phyloP scores from a whole-genome alignment of 2,888 invertebrate species.

The Nebria brevicollis region DNA sequence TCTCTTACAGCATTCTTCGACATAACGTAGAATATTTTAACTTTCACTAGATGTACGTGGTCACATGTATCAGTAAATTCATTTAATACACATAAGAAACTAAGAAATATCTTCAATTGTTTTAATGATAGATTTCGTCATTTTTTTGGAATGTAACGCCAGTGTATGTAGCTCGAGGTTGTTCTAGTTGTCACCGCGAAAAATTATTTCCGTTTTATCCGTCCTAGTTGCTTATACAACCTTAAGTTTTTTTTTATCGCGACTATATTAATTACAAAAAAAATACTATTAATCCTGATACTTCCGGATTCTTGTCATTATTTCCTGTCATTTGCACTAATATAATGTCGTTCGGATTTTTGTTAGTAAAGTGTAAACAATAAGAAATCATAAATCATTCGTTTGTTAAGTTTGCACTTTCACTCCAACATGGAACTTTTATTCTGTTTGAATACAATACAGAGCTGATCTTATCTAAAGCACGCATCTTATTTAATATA shows the following conservation, averaged over 20 bases:
- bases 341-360: no score
- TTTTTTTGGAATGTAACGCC: background rate
- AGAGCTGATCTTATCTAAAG: background rate
- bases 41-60: background rate
- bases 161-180: background rate
- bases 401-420: background rate
- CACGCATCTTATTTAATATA: background rate
- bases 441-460: background rate
- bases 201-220: background rate
- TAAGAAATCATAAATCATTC: background rate
- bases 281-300: background rate
- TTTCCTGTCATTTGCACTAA: background rate
- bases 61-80: no score
- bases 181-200: background rate
- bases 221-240: background rate
- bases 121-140: background rate
- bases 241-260: no score
- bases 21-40: background rate
- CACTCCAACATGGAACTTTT: background rate
- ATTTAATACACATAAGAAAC: no score
- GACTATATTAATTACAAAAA: no score
- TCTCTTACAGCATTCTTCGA: background rate
- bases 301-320: background rate
- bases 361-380: background rate
- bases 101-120: background rate